phyloP scores from a whole-genome alignment of 2,113 vertebrate species.

The Hipposideros armiger region DNA sequence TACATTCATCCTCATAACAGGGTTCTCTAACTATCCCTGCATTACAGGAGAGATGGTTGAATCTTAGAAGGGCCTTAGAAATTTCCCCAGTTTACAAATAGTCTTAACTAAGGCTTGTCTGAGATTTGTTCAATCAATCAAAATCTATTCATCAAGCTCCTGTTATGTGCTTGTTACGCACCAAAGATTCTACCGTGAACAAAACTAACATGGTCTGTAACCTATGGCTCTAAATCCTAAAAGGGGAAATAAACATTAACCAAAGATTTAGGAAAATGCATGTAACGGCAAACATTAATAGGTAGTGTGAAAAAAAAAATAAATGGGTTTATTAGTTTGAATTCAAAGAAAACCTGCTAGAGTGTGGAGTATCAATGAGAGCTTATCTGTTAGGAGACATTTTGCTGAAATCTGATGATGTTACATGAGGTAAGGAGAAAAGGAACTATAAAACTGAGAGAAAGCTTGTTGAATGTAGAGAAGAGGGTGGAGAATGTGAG shows the following conservation, averaged over 20 bases:
- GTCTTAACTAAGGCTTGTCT: background rate
- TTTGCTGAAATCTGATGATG: background rate
- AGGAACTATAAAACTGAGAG: background rate
- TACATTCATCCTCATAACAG: fast-evolving
- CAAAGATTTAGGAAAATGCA: background rate
- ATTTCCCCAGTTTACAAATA: background rate
- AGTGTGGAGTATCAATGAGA: background rate
- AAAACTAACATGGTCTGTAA: background rate
- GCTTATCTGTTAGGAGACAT: background rate
- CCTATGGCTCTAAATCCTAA: background rate
- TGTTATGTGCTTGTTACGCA: background rate
- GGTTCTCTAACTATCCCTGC: background rate
- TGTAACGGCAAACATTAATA: background rate
- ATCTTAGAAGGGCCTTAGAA: background rate
- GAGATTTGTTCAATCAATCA: background rate
- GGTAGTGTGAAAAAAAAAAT: background rate
- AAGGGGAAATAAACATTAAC: background rate
- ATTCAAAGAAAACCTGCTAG: background rate
- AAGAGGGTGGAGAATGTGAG: background rate
- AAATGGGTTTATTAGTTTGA: background rate
- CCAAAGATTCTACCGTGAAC: background rate
- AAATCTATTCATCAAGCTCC: background rate
- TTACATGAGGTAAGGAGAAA: background rate
- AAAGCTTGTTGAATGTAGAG: background rate
- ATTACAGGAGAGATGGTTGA: background rate